A percentile compares a stretch with the other conserved stretches of the same genome.
phyloP scores from a whole-genome alignment of 2,797 vertebrate genomes.

The Bradypodion pumilum region DNA sequence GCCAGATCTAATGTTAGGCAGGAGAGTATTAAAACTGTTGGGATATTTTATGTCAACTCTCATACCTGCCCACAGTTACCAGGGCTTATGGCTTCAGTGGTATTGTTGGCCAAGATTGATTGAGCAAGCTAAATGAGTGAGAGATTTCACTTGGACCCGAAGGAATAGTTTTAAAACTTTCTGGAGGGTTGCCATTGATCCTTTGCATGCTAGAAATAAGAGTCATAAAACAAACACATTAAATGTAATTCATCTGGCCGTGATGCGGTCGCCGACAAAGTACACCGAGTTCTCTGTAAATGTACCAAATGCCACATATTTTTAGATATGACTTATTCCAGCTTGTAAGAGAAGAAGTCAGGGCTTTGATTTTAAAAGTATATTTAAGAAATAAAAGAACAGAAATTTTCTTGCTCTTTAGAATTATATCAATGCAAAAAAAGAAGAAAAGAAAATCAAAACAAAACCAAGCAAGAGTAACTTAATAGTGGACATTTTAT shows the following conservation, averaged over 20 bases:
- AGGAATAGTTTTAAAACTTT: not conserved
- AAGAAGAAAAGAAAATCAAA: no score
- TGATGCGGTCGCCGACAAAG: not conserved
- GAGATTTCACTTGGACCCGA: not conserved
- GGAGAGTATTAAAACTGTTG: no score
- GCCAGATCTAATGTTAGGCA: no score
- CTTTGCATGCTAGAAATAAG: not conserved
- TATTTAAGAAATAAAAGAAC: constrained; percentile 13
- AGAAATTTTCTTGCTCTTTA: constrained; percentile 10
- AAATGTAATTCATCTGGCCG: not conserved
- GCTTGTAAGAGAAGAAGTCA: not conserved
- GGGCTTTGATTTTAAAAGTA: constrained; percentile 26
- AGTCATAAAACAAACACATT: fast-evolving
- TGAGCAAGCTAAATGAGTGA: not conserved
- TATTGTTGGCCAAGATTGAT: not conserved
- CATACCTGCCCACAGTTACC: not conserved
- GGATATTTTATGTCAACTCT: no score
- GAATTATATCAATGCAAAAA: not conserved
- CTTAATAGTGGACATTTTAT: not conserved
- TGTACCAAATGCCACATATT: constrained; percentile 10
- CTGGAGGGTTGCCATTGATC: not conserved
- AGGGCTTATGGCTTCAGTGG: not conserved
- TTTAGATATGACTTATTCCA: constrained; percentile 53
- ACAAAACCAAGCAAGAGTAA: not conserved
- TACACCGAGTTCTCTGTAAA: not conserved